These are phyloP conservation scores for Triplophysa bombifrons DNA, from an alignment of 2,797 vertebrate genomes.

Conservation along the genomic window DNA sequence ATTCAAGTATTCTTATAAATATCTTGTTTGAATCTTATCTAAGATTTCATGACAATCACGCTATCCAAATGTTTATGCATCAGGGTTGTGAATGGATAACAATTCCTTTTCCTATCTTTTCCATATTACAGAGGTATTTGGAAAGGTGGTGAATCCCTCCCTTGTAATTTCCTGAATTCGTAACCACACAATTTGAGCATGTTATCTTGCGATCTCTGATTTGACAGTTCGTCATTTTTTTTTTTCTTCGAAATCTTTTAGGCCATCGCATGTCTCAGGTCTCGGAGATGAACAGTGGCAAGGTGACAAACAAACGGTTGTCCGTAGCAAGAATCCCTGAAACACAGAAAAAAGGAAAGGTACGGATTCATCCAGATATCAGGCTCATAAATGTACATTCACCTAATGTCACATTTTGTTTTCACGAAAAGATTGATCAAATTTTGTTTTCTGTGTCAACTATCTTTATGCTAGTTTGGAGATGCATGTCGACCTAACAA, in stretches of 20 bases:
- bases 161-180: not conserved
- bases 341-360: conserved; percentile 75
- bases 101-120: too few species aligned
- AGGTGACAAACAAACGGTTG: conserved; percentile 83
- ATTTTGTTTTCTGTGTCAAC: not conserved
- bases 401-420: not conserved
- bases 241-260: conserved; percentile 50
- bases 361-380: not conserved
- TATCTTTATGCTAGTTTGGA: conserved; percentile 75
- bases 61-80: too few species aligned
- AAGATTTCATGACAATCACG: too few species aligned
- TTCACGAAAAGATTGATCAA: not conserved
- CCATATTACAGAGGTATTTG: too few species aligned
- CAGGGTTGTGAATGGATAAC: too few species aligned
- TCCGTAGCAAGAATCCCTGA: conserved; percentile 82
- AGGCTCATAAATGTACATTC: too few species aligned
- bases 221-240: not conserved
- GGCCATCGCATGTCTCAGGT: conserved; percentile 82
- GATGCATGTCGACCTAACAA: conserved; percentile 85
- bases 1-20: too few species aligned
- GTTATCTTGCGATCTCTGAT: not conserved
- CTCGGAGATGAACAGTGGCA: conserved; percentile 75
- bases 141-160: not conserved
- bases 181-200: not conserved
- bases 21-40: too few species aligned